Base-by-base conservation (phyloP, 2,888 invertebrate genomes). In the Pyralis farinalis region DNA sequence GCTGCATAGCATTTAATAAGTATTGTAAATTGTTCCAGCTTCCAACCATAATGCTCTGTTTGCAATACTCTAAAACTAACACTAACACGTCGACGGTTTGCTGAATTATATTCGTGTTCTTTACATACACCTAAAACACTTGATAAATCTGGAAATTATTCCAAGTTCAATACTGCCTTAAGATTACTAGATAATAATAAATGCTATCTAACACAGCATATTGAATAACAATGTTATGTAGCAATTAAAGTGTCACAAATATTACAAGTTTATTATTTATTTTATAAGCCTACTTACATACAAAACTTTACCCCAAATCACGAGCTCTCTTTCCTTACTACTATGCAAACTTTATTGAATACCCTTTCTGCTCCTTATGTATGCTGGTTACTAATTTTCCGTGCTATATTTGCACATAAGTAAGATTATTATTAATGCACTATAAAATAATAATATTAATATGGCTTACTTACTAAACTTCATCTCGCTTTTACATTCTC, bases 81-180 rank as follows among this genome's bases (percentile, higher is more conserved):
- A 45, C 80, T 84, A 81, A 55, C 49, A 76, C 70, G 71, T 78
- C 70, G 86, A 88, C 87, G 87, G 85, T 72, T 85, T 72, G 46
- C 85, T 85, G 85, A 85, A 74, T 67, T 60, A 52, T 55, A 44
- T 49, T 43, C 46, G 54, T 51, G 50, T 48, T 44, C 34, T 44
- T 34, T 40, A 42, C 40, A 42, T 7, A 39, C 11, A 38, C 11
- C 34, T 37, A 37, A 34, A 35, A 22, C 34, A 27, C 25, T 40
- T 35, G 12, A 8, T 16, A 28, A n/a, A 5, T n/a, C 29, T 22
- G 25, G 22, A 30, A 36, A 28, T 29, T 20, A 36, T 20, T 28
- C 12, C 12, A 7, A 27, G n/a, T 12, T 32, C 12, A 20, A 32
- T 16, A n/a, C 9, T 32, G 9, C 6, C 5, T 6, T 31, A 12